Percentiles rank a stretch among this genome's conserved stretches.
Evolutionary conservation across 2,888 invertebrate genomes (phyloP).

Genomic region (Andrena hattorfiana): DNA sequence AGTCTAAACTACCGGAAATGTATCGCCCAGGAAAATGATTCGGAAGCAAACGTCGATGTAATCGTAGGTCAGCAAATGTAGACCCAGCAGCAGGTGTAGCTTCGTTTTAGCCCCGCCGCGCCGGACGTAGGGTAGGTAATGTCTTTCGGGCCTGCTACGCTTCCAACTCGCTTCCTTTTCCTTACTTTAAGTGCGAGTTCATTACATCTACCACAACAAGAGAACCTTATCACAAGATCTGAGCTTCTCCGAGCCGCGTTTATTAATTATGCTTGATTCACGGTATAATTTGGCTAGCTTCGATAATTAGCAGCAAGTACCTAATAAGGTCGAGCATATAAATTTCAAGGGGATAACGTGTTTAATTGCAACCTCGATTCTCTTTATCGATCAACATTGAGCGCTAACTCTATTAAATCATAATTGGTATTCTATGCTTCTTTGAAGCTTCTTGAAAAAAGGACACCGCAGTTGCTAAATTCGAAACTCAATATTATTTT

Average conservation of each 20-base stretch:
- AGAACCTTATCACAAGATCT: conserved; percentile 49
- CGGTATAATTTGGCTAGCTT: conserved; percentile 28
- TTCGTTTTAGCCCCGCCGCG: conserved; percentile 57
- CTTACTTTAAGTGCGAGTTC: conserved; percentile 53
- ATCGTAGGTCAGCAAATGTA: conserved; percentile 70
- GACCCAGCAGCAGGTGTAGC: conserved; percentile 66
- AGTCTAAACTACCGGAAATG: conserved; percentile 35
- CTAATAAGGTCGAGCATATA: conserved; percentile 12
- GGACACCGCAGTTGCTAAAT: too few species aligned
- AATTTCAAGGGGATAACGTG: conserved; percentile 2
- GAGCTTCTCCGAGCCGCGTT: conserved; percentile 9
- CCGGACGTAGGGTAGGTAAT: conserved; percentile 71
- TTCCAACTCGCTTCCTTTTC: conserved; percentile 48
- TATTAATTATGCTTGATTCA: conserved; percentile 53
- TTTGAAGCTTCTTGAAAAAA: neutral
- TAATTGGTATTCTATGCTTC: neutral
- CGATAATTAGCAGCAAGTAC: conserved; percentile 37
- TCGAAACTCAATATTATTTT: too few species aligned
- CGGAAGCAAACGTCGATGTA: conserved; percentile 61
- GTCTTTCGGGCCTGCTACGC: conserved; percentile 57
- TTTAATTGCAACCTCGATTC: conserved; percentile 22
- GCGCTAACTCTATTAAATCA: neutral
- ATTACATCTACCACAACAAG: conserved; percentile 48
- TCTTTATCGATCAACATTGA: neutral
- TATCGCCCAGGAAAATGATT: conserved; percentile 65